Evolutionary conservation across 2,888 invertebrate species (phyloP).

Genomic region (Phragmatobia fuliginosa): DNA sequence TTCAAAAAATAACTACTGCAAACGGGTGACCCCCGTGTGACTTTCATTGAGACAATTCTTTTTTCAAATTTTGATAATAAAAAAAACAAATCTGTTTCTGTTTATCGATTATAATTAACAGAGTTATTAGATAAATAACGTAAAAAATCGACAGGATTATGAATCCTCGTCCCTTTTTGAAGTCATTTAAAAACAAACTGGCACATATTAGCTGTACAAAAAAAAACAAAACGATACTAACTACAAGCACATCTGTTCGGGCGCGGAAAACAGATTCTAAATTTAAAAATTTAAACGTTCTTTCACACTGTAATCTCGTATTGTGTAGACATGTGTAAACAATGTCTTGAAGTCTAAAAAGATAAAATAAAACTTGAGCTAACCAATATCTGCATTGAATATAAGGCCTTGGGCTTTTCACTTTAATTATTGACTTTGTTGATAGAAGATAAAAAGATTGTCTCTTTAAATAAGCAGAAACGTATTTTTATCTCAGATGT

Average conservation of each 20-base stretch:
- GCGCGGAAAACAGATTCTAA: constrained; percentile 47
- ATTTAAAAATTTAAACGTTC: constrained; percentile 47
- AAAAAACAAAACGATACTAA: background rate
- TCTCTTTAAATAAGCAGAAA: background rate
- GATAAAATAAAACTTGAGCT: background rate
- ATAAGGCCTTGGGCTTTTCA: background rate
- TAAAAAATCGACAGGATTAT: background rate
- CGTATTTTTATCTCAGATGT: background rate
- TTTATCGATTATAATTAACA: too few species aligned
- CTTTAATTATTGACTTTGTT: background rate
- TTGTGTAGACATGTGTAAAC: constrained; percentile 42
- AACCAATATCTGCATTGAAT: background rate
- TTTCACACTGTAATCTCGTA: constrained; percentile 25
- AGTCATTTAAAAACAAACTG: background rate
- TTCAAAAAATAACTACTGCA: background rate
- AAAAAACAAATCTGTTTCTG: too few species aligned
- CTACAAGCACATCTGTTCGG: background rate
- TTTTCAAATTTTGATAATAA: too few species aligned
- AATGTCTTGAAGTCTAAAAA: constrained; percentile 2
- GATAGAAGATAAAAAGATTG: background rate
- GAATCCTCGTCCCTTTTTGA: background rate
- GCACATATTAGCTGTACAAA: background rate
- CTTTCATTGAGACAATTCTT: background rate
- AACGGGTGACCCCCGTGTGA: background rate
- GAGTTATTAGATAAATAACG: too few species aligned